Base-by-base conservation (phyloP, 1,140 invertebrate genomes). In the Nephila pilipes region DNA sequence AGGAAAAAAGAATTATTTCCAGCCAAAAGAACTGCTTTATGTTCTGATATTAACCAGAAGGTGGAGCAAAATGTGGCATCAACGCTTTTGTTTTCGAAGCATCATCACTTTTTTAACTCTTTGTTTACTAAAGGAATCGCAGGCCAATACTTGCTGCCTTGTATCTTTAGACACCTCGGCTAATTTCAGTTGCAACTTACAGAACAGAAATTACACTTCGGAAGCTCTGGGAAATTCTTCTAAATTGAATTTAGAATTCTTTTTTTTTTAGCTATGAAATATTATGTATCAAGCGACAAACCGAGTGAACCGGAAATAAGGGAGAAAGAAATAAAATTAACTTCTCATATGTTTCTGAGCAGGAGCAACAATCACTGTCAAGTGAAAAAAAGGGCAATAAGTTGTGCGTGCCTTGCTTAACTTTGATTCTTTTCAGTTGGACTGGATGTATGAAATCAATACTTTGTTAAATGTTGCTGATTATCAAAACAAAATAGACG, bases 51-150 rank as follows among this genome's bases (percentile, higher is more conserved):
- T 36, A 46, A 46, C 46, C 32, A 32, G 29, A 14, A 36, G 29
- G 29, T 36, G 22, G 25, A n/a, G 80, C 80, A 81, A 25, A 81
- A 81, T 81, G 80, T 81, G 20, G n/a, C 38, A 81, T 81, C 38
- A 55, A 54, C 80, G 38, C 80, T 81, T 81, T 81, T 81, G 80
- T 81, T 81, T 81, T 25, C 22, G 80, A 81, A 55, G 46, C 25
- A 20, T 81, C 80, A 81, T 81, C 80, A 81, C 80, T 81, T 81
- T 81, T 81, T 54, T 18, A n/a, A 36, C 46, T 81, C 38, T 38
- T 81, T 54, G 80, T 46, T 81, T 81, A 81, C 80, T 54, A 55
- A 81, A 81, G 54, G 22, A 14, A 75, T 18, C 18, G 29, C 14
- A 75, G 5, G 29, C 32, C 32, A 75, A 2, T 32, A n/a, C 14